Base-by-base conservation (phyloP, 2,797 vertebrate species). In the Ctenopoma kingsleyae region DNA sequence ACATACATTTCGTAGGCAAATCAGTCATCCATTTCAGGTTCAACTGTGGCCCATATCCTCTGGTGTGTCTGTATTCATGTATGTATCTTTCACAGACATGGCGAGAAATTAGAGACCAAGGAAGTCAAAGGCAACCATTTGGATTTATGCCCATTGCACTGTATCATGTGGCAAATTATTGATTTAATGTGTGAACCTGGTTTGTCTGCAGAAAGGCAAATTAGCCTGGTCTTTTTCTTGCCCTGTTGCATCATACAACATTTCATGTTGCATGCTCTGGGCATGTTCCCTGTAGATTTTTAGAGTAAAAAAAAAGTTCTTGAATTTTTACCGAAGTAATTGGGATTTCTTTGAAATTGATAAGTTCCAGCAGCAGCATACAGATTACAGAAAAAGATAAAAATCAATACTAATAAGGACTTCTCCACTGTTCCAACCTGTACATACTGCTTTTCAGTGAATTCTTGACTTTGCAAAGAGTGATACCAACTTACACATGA, bases 11-110 rank as follows among this genome's bases (percentile, higher is more conserved):
- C 76, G 80, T 73, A 56, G 66, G 74, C 70, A 76, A 85, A 72
- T 82, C 84, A 83, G 73, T 87, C 79, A 85, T 81, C 78, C 84
- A 87, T 87, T 84, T 81, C 82, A 81, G 67, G 60, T 71, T 92
- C 84, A 91, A 87, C 89, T 89, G 85, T 90, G 88, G 59, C 91
- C 82, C 82, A 90, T 77, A 88, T 86, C 62, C 81, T 76, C 66
- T 85, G 67, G 48, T 83, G 83, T 84, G 81, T 71, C 70, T 77
- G 66, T 82, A 71, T 91, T 89, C 66, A 81, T 81, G 71, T 88
- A 80, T 84, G 71, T 91, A 71, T 88, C 78, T 86, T 90, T 87
- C 69, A 65, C 52, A 71, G 61, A 54, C 68, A 78, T 69, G 50
- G 74, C 74, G 71, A 82, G 60, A 80, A 78, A 23, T 23, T 6